Base-by-base conservation (phyloP, 2,113 vertebrate genomes). In the Dipodomys merriami region DNA sequence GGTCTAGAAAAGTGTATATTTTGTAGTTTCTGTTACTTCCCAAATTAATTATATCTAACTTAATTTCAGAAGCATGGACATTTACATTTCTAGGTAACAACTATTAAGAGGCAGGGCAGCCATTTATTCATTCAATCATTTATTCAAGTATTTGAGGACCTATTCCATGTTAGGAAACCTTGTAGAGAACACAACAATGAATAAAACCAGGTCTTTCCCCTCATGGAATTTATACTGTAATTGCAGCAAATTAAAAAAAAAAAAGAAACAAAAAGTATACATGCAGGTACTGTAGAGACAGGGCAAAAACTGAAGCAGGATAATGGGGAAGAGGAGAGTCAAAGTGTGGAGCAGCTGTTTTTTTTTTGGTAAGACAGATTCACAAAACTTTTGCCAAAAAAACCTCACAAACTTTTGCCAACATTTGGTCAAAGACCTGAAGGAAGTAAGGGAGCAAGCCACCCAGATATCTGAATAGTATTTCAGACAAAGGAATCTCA, bases 61-160 rank as follows among this genome's bases (percentile, higher is more conserved):
- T 87, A 95, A 72, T 90, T 80, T 96, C 62, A 83, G 46, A 72
- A 87, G 39, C 84, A 78, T 6, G 18, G n/a, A 80, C 60, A 88
- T 29, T 3, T 27, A 29, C 25, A 69, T 86, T 60, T 94, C 39
- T 49, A 78, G 25, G 29, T 86, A 77, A 92, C 16, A 84, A 39
- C 60, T 90, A 64, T 30, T 30, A 84, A 49, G 49, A 72, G 27
- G 27, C 30, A 94, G 35, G 22, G 10, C 22, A 74, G 81, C 80
- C 11, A 73, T 30, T 79, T 74, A 83, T 46, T 87, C 33, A 90
- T 62, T 87, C n/a, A 77, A 39, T 77, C 64, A 95, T 78, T 88
- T 93, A 86, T 89, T 89, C 57, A 91, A 69, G 22, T 72, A 83
- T 88, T 68, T 65, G n/a, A 89, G 64, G 67, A 44, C 29, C 53